Evolutionary conservation across 2,113 vertebrate species (phyloP).

Genomic region (Oncorhynchus clarkii): DNA sequence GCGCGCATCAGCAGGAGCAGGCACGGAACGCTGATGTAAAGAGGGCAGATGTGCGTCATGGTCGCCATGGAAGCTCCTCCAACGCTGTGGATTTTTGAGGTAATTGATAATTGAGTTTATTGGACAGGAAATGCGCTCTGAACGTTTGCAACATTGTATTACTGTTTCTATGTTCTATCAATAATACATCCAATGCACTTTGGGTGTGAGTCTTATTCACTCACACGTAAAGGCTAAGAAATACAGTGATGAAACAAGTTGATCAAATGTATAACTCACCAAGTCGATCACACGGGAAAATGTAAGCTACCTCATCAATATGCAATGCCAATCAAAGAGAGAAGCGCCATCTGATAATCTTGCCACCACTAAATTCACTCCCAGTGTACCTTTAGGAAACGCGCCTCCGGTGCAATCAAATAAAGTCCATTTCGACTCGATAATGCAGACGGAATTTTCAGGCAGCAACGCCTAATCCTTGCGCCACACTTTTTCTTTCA

Average conservation of each 20-base stretch:
- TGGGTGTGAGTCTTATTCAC: neutral
- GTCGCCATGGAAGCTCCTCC: conserved; percentile 20
- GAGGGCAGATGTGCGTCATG: neutral
- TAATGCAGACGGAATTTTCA: no score
- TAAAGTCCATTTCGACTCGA: neutral
- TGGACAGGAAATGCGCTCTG: neutral
- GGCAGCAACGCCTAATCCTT: no score
- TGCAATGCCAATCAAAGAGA: neutral
- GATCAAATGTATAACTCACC: neutral
- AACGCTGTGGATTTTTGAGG: neutral
- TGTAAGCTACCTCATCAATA: neutral
- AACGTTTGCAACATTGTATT: neutral
- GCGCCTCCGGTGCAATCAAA: neutral
- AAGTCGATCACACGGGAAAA: neutral
- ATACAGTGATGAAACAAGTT: neutral
- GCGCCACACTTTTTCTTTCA: no score
- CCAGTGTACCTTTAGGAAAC: neutral
- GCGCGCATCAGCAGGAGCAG: conserved; percentile 68
- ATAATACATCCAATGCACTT: neutral
- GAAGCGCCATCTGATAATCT: neutral
- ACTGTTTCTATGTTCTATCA: neutral
- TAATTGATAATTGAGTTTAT: neutral
- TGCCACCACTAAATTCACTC: neutral
- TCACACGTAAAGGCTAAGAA: neutral
- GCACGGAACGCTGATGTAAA: conserved; percentile 10